These are phyloP conservation scores for Jaculus jaculus DNA, from an alignment of 2,113 vertebrate species.

Conservation along the genomic window DNA sequence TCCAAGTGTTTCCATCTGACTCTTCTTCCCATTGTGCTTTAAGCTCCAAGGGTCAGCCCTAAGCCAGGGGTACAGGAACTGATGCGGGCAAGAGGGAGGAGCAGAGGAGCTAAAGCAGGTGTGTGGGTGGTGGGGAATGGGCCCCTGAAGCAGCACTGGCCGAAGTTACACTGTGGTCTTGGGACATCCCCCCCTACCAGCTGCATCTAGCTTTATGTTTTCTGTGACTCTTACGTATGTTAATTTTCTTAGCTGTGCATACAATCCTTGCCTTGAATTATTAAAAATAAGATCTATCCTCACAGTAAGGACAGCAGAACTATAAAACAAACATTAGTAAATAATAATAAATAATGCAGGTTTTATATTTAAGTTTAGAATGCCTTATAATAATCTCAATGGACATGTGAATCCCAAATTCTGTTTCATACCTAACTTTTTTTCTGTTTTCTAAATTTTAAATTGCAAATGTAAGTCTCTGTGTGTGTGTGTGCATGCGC, in stretches of 20 bases:
- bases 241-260: background rate
- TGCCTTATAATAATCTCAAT: background rate
- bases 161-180: background rate
- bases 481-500: no score
- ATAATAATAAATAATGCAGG: background rate
- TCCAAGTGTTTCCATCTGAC: background rate
- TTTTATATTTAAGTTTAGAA: background rate
- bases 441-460: background rate
- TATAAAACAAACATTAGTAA: background rate
- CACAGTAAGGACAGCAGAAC: background rate
- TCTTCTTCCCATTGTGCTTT: background rate
- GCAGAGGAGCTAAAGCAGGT: background rate
- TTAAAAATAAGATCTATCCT: background rate
- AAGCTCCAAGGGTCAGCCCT: background rate
- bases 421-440: background rate
- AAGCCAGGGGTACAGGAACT: background rate
- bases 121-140: no score
- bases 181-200: no score
- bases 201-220: background rate
- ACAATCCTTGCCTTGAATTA: background rate
- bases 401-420: background rate
- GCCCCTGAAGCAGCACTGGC: rapidly evolving
- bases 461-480: no score
- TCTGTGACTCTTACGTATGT: background rate
- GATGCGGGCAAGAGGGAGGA: no score